Percentiles rank a stretch among this genome's conserved stretches.
Conservation (phyloP, 2,888 invertebrate genomes). For the Scaptomyza cyrtandrae region DNA sequence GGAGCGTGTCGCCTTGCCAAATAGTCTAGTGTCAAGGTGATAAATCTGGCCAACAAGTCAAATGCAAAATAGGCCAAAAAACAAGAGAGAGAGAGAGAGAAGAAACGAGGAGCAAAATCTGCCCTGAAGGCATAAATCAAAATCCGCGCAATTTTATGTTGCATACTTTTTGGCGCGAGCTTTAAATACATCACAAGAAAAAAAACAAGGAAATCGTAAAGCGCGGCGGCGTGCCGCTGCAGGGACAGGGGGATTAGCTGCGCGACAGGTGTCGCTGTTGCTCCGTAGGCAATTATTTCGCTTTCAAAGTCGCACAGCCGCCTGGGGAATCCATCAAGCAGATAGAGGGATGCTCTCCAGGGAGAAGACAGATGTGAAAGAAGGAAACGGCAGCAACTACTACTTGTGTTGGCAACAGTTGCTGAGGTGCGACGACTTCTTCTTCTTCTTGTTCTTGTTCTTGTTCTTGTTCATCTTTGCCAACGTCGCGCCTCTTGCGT, state of each 20-base stretch:
- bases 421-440: constrained; percentile 19
- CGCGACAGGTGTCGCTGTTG: constrained; percentile 60
- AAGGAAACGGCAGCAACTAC: constrained; percentile 14
- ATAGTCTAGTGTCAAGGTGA: constrained; percentile 69
- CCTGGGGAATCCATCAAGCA: constrained; percentile 59
- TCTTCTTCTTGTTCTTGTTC: neutral
- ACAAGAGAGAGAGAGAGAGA: neutral
- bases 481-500: neutral
- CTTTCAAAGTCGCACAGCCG: constrained; percentile 54
- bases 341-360: constrained; percentile 10
- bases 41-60: constrained; percentile 73
- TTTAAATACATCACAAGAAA: constrained; percentile 23
- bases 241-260: constrained; percentile 8
- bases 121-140: constrained; percentile 65
- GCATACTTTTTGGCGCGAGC: constrained; percentile 51
- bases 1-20: constrained; percentile 40
- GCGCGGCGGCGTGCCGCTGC: neutral
- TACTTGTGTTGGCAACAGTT: constrained; percentile 50
- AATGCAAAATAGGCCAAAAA: constrained; percentile 53
- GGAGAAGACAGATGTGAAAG: constrained; percentile 9
- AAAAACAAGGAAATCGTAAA: constrained; percentile 20
- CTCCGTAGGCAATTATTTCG: constrained; percentile 71
- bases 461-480: constrained; percentile 1
- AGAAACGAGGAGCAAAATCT: constrained; percentile 21
- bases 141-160: constrained; percentile 41